These are phyloP conservation scores for Dicranocentrus wangi DNA, from an alignment of 2,888 invertebrate species.

Conservation along the genomic window DNA sequence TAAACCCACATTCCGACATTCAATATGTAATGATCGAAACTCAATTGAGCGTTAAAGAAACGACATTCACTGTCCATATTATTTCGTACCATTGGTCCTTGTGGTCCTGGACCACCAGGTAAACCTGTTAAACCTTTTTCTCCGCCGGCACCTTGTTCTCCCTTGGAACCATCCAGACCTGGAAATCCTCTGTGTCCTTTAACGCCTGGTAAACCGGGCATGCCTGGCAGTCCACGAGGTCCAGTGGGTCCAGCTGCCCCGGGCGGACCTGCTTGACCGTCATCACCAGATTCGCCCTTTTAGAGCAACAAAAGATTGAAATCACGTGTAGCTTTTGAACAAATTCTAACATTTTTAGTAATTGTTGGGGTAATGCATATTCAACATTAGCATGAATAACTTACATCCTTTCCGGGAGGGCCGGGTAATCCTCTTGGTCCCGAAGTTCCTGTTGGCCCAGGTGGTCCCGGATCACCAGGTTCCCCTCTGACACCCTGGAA, in stretches of 20 bases:
- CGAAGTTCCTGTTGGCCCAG: constrained; percentile 77
- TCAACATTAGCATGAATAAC: too few species aligned
- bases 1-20: background rate
- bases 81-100: constrained; percentile 81
- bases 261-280: constrained; percentile 85
- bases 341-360: background rate
- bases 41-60: too few species aligned
- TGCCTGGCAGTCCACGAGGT: constrained; percentile 82
- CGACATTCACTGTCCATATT: too few species aligned
- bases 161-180: constrained; percentile 87
- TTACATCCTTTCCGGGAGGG: constrained; percentile 85
- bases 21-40: background rate
- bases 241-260: constrained; percentile 84
- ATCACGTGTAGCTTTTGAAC: background rate
- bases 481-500: constrained; percentile 87
- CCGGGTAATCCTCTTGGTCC: constrained; percentile 83
- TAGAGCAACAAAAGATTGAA: constrained; percentile 8
- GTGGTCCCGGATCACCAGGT: constrained; percentile 79
- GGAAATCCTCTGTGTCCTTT: constrained; percentile 89
- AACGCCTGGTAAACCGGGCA: constrained; percentile 85
- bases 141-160: constrained; percentile 84
- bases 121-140: constrained; percentile 84
- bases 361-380: too few species aligned
- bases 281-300: constrained; percentile 86
- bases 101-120: constrained; percentile 78